Conservation (phyloP, 2,797 vertebrate species). For the Protonibea diacanthus region DNA sequence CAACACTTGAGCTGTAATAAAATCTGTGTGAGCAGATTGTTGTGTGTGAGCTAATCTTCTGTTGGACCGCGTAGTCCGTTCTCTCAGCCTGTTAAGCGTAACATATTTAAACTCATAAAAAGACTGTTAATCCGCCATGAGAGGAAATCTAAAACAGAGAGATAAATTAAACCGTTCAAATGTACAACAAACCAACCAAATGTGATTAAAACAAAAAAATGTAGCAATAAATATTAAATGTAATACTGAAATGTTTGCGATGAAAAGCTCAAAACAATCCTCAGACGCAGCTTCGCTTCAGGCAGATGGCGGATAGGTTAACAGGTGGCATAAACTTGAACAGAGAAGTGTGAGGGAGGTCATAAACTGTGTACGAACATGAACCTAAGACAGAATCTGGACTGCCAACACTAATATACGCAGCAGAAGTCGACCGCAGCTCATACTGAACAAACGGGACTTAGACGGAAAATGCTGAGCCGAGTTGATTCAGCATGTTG, state of each 20-base stretch:
- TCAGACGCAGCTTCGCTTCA: not conserved
- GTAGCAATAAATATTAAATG: not conserved
- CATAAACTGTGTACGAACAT: constrained; percentile 9
- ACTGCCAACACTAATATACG: constrained; percentile 17
- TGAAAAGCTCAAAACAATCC: not conserved
- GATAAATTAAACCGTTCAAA: not conserved
- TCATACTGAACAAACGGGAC: constrained; percentile 11
- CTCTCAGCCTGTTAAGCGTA: not conserved
- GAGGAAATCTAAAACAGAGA: not conserved
- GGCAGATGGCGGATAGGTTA: constrained; percentile 14
- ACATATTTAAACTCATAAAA: not conserved
- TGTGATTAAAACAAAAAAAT: not conserved
- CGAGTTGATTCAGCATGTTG: constrained; percentile 53
- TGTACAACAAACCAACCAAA: not conserved
- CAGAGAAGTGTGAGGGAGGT: not conserved
- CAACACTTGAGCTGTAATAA: constrained; percentile 2
- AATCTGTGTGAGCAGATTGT: constrained; percentile 9
- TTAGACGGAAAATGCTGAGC: not conserved
- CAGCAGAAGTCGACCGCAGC: constrained; percentile 37
- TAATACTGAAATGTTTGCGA: not conserved
- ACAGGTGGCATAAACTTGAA: constrained; percentile 26
- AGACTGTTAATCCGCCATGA: not conserved
- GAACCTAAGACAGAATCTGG: constrained; percentile 4
- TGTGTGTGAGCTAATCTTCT: constrained; percentile 12
- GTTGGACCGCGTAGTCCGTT: not conserved